These are phyloP conservation scores for Torymus tubicola DNA, from an alignment of 2,888 invertebrate genomes.

Conservation along the genomic window DNA sequence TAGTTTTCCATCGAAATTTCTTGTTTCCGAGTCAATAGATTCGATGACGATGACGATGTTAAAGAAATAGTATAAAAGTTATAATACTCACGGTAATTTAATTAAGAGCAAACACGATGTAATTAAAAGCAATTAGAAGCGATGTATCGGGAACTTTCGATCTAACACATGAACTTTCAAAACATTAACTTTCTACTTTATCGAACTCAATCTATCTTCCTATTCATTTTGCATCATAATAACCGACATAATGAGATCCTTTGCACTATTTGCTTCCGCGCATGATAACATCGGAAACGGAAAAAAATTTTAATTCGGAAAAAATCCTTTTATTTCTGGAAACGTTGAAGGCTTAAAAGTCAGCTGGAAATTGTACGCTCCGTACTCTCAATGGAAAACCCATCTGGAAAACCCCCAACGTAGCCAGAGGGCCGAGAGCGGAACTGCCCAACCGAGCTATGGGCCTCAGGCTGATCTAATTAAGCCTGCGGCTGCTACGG, in stretches of 20 bases:
- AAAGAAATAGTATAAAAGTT: neutral
- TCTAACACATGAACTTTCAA: slow-evolving; percentile 23
- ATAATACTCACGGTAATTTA: slow-evolving; percentile 26
- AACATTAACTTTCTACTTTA: slow-evolving; percentile 48
- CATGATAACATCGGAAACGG: neutral
- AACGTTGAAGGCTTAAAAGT: slow-evolving; percentile 64
- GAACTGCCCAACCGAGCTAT: slow-evolving; percentile 22
- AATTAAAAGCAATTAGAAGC: slow-evolving; percentile 42
- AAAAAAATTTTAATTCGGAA: no score
- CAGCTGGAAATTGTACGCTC: slow-evolving; percentile 67
- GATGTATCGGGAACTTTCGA: slow-evolving; percentile 47
- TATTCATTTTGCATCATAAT: slow-evolving; percentile 34
- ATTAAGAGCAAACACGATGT: slow-evolving; percentile 10
- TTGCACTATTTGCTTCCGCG: slow-evolving; percentile 19
- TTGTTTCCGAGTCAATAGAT: neutral
- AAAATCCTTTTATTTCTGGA: no score
- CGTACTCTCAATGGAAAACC: slow-evolving; percentile 65
- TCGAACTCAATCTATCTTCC: slow-evolving; percentile 44
- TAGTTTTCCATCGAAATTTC: no score
- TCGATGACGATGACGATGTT: neutral
- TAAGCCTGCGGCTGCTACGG: slow-evolving; percentile 21
- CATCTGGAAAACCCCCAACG: slow-evolving; percentile 62
- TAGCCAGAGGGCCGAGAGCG: slow-evolving; percentile 59
- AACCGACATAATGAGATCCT: slow-evolving; percentile 22
- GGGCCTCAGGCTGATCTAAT: slow-evolving; percentile 10